A percentile compares a stretch with the other conserved stretches of the same genome.
Conservation (phyloP, 2,888 invertebrate genomes). For the Trichacis sp. region DNA sequence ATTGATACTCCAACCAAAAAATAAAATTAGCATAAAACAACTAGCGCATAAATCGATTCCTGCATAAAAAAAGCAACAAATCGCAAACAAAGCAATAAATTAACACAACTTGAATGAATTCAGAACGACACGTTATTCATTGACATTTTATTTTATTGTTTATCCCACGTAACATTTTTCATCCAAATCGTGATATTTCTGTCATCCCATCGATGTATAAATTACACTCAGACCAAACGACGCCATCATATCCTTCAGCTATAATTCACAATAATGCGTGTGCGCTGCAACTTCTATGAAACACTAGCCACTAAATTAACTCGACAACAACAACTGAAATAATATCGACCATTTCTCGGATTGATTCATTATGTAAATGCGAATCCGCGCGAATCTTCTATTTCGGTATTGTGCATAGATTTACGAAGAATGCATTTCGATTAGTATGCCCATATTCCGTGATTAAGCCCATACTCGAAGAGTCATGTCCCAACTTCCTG, state of each 20-base stretch:
- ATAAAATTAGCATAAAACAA: no score
- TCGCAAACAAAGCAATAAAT: no score
- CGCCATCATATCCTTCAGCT: conserved; percentile 33
- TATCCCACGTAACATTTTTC: not conserved
- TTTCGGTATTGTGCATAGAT: conserved; percentile 6
- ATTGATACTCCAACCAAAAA: no score
- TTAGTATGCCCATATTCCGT: not conserved
- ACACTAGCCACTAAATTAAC: conserved; percentile 30
- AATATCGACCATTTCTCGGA: conserved; percentile 28
- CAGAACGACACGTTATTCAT: no score
- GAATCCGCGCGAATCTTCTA: conserved; percentile 4
- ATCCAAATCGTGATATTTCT: conserved; percentile 35
- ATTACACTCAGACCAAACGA: conserved; percentile 56
- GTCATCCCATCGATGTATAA: conserved; percentile 46
- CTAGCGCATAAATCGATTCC: no score
- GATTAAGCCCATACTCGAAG: conserved; percentile 77
- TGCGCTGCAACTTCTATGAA: conserved; percentile 36
- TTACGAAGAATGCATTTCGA: not conserved
- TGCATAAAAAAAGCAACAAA: no score
- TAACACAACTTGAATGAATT: no score
- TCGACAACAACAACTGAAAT: conserved; percentile 25
- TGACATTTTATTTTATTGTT: no score
- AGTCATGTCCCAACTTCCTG: conserved; percentile 97
- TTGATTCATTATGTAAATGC: conserved; percentile 10
- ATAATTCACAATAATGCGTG: conserved; percentile 26